Percentiles rank a stretch among this genome's conserved stretches.
Conservation (phyloP, 2,113 vertebrate species). For the Alligator sinensis region DNA sequence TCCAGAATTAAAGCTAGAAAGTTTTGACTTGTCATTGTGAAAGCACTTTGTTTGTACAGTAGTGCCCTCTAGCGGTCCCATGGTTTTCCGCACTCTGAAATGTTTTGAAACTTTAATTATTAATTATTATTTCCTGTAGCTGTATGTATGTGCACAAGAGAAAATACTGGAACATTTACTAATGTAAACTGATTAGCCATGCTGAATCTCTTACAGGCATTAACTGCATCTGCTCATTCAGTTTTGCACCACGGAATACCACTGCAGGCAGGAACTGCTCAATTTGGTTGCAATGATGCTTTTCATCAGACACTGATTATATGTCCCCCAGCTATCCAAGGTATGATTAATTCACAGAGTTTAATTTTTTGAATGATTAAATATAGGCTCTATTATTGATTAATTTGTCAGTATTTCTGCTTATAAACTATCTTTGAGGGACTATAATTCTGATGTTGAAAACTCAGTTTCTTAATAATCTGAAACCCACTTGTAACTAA, state of each 20-base stretch:
- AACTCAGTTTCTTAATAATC: neutral
- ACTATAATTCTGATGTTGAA: neutral
- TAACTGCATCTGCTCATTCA: constrained; percentile 89
- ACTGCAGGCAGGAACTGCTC: constrained; percentile 92
- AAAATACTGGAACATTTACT: neutral
- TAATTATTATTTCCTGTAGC: neutral
- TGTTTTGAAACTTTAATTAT: neutral
- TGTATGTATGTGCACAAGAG: neutral
- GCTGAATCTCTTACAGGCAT: constrained; percentile 77
- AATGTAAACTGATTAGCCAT: neutral
- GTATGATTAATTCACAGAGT: constrained; percentile 73
- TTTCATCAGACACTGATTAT: constrained; percentile 97
- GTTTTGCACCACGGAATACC: constrained; percentile 94
- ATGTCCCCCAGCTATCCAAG: constrained; percentile 94
- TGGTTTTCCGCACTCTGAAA: neutral
- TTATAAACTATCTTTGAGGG: neutral
- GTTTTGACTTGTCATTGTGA: neutral
- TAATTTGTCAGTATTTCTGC: neutral
- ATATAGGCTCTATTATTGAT: neutral
- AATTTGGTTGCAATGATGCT: constrained; percentile 93
- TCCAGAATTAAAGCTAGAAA: neutral
- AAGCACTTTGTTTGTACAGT: neutral
- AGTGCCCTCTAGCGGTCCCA: constrained; percentile 48
- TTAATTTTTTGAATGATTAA: neutral
- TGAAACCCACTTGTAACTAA: too few species aligned